Evolutionary conservation across 2,888 invertebrate species (phyloP), one percentile per base, ranked within the genome.

Genomic region (Noctua fimbriata): DNA sequence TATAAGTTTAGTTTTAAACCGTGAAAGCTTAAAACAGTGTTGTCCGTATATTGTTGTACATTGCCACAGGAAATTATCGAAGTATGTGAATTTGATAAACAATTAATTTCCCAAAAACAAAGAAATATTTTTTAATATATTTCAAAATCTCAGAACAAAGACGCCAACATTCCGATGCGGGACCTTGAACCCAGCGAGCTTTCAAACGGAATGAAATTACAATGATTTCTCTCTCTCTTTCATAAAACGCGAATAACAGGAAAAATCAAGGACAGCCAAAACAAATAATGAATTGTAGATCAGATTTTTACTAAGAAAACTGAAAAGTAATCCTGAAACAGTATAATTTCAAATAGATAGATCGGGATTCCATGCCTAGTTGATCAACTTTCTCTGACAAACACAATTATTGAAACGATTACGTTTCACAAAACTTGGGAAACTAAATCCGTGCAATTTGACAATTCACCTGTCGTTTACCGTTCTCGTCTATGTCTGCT

Each of bases 391-490:
- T 76, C 83, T 87, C 83, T 85, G 83, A 87, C 86, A 89, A 88
- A 69, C 69, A 77, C 52, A 86, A 89, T 88, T 88, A 82, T 87
- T 88, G 81, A 89, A 90, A 91, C 81, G 88, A 89, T 89, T 89
- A 91, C 91, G 90, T 90, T 84, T 87, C 84, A 76, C 81, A 81
- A 85, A 92, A 92, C 88, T 92, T 89, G 69, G 74, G 78, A 78
- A 88, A 79, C 92, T 92, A 92, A 93, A 92, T 92, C 90, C 88
- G 86, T 83, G 81, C 84, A 85, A 88, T 86, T 90, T 86, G 87
- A 76, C 86, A 84, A 89, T 90, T 90, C 91, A 91, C 91, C 91
- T 92, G 91, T 90, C 91, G 88, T 85, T 88, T 81, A 79, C 86
- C 44, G 67, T 80, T 85, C 65, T 70, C 81, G 82, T 84, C 82